A percentile compares a stretch with the other conserved stretches of the same genome.
Conservation (phyloP, 1,140 invertebrate genomes). For the Nixonia krombeini region DNA sequence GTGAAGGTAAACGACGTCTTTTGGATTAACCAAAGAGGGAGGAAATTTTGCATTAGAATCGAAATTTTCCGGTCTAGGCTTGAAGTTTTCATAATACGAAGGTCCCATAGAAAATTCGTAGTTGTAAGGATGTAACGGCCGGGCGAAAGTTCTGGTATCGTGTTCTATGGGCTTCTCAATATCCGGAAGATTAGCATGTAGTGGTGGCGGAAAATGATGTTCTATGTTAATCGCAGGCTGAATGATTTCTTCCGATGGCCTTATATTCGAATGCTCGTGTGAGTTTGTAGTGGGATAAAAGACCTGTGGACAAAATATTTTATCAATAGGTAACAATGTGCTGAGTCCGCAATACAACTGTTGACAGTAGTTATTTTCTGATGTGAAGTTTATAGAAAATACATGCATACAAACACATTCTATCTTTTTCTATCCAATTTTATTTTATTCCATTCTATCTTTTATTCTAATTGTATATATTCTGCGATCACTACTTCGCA, state of each 20-base stretch:
- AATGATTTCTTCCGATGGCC: neutral
- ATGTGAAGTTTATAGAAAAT: too few relatives aligned
- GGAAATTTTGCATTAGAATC: neutral
- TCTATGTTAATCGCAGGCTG: neutral
- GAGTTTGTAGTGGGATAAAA: neutral
- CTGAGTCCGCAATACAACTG: too few relatives aligned
- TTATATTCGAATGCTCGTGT: neutral
- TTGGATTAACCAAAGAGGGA: constrained; percentile 26
- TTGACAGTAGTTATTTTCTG: too few relatives aligned
- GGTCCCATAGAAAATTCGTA: neutral
- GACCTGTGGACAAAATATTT: neutral
- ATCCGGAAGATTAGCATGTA: neutral
- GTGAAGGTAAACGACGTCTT: constrained; percentile 45
- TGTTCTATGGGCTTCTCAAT: neutral
- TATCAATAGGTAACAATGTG: too few relatives aligned
- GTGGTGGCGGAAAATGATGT: neutral
- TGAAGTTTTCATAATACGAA: neutral
- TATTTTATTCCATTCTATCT: too few relatives aligned
- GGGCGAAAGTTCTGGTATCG: neutral
- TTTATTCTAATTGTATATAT: too few relatives aligned
- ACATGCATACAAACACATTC: too few relatives aligned
- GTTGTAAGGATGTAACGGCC: neutral
- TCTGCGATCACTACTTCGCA: too few relatives aligned
- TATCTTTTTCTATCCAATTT: too few relatives aligned
- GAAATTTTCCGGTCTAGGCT: neutral